Evolutionary conservation across 2,888 invertebrate genomes (phyloP), one percentile per base, ranked within the genome.

Genomic region (Spisula subtruncata): DNA sequence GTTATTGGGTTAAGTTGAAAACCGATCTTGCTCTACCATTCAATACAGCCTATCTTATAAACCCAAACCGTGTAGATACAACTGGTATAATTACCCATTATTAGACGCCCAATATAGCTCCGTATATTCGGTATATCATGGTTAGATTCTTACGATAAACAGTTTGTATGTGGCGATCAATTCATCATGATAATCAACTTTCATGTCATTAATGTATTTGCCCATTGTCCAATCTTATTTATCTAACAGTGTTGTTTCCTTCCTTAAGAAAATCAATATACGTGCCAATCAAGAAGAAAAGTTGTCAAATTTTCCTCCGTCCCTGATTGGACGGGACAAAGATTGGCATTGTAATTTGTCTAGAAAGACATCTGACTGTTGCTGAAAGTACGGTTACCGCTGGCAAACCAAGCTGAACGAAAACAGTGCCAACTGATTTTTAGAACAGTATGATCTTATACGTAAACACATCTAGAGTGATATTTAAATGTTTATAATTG

Each of bases 201-300:
- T 75, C 75, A 35, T 75, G 75, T 75, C 75, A 75, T 75, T 75
- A 35, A 35, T 32, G 75, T 75, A 75, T 75, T 75, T 75, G 75
- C 35, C 75, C 75, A 75, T 75, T 75, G 75, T 75, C 75, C 75
- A 75, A 75, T 75, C 75, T 32, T 75, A 32, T 75, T 75, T 75
- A 75, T 75, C 75, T 75, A 32, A 29, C 32, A 75, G 32, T 18
- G 75, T 75, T 75, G 35, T 60, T 60, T 60, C 20, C 10, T 60
- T 14, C 60, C 60, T 8, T 18, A 75, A 75, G 29, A 35, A 75
- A 35, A 75, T 75, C 75, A 35, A 75, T 75, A 75, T 29, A 35
- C 32, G 14, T 75, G 75, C 75, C 75, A 75, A 75, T 75, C 75
- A 75, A 75, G 75, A 35, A 75, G 75, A 75, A 75, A 75, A 75